phyloP scores from a whole-genome alignment of 2,113 vertebrate species.

The Odontesthes bonariensis region DNA sequence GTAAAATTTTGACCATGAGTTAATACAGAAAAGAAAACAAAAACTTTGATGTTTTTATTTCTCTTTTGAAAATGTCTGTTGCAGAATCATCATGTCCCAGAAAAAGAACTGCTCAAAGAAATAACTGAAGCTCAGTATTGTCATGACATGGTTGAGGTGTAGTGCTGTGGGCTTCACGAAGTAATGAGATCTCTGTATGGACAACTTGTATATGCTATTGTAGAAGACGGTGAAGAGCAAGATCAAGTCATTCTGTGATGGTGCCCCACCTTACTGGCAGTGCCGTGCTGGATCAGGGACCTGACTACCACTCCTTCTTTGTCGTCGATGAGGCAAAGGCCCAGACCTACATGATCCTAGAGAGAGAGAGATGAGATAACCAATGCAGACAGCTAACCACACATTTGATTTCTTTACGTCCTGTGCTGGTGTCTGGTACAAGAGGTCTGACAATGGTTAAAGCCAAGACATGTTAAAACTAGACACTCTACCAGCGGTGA shows the following conservation, averaged over 20 bases:
- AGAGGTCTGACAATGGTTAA: conserved; percentile 15
- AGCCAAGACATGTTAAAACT: not conserved
- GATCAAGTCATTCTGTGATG: not conserved
- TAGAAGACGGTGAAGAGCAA: not conserved
- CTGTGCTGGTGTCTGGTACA: not conserved
- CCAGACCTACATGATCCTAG: conserved; percentile 88
- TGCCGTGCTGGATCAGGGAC: conserved; percentile 85
- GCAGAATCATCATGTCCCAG: too few relatives aligned
- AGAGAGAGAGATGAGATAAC: not conserved
- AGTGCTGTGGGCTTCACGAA: not conserved
- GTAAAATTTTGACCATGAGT: not conserved
- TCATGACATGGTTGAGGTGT: not conserved
- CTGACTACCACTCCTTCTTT: conserved; percentile 81
- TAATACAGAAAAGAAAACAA: not conserved
- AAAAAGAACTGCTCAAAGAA: not conserved
- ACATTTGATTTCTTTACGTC: not conserved
- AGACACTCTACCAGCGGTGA: not conserved
- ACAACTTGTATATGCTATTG: not conserved
- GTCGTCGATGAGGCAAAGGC: conserved; percentile 87
- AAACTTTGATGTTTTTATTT: too few relatives aligned
- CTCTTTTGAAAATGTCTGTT: too few relatives aligned
- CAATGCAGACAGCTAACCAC: not conserved
- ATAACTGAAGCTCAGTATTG: not conserved
- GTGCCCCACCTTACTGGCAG: conserved; percentile 85
- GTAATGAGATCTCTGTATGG: not conserved